These are phyloP conservation scores for Eudyptes chrysolophus DNA, from an alignment of 2,113 vertebrate genomes.

Conservation along the genomic window DNA sequence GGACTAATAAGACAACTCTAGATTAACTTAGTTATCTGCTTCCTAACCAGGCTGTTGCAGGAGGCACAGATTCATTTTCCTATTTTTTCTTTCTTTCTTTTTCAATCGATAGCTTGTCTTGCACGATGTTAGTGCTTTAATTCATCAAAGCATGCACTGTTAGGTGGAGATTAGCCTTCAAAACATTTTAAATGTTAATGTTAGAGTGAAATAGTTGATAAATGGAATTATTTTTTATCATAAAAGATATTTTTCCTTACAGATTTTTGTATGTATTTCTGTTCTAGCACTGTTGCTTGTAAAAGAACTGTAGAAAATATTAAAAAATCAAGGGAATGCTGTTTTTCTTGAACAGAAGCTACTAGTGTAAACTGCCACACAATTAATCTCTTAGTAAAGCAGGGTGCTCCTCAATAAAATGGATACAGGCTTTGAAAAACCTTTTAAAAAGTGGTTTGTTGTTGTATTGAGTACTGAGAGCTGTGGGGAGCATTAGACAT, in stretches of 20 bases:
- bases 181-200: background rate
- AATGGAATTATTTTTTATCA: background rate
- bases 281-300: background rate
- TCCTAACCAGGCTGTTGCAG: no score
- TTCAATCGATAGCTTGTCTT: background rate
- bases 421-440: background rate
- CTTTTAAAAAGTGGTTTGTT: background rate
- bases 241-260: background rate
- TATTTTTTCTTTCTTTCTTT: background rate
- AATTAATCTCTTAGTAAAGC: background rate
- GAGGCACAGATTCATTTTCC: background rate
- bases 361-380: background rate
- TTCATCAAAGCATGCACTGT: rapidly evolving
- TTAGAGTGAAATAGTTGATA: background rate
- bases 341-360: background rate
- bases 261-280: background rate
- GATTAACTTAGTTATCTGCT: background rate
- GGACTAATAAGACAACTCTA: background rate
- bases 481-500: background rate
- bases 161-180: background rate
- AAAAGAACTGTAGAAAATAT: background rate
- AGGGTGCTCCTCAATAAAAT: background rate
- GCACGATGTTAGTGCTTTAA: background rate
- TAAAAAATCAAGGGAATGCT: background rate
- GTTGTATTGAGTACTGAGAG: background rate